Evolutionary conservation across 1,140 invertebrate species (phyloP).

Genomic region (Parapsyche elsis): DNA sequence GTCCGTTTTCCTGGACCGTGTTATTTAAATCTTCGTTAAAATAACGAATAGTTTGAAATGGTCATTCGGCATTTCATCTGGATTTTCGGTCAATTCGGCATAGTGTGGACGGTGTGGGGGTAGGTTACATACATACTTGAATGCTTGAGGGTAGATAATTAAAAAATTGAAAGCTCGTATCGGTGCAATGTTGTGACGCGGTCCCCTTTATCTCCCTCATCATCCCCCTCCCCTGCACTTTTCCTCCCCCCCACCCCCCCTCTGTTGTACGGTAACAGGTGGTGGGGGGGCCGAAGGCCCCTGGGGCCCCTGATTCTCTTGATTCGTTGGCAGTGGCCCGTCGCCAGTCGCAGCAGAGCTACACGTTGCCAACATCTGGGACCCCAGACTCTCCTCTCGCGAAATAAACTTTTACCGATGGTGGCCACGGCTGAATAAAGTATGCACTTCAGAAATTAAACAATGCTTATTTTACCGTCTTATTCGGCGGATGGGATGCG

Average conservation of each 20-base stretch:
- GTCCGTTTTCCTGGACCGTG: too few species aligned
- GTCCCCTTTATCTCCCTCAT: background rate
- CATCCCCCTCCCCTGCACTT: background rate
- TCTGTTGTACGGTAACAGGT: constrained; percentile 18
- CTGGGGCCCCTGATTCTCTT: background rate
- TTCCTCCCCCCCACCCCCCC: background rate
- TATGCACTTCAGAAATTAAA: background rate
- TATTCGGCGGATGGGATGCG: background rate
- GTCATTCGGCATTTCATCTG: too few species aligned
- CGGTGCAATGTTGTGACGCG: constrained; percentile 15
- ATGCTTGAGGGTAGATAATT: background rate
- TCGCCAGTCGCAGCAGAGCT: constrained; percentile 44
- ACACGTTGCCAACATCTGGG: constrained; percentile 27
- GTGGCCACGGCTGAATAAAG: constrained; percentile 10
- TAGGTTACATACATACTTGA: too few species aligned
- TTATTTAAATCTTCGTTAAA: too few species aligned
- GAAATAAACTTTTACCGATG: constrained; percentile 42
- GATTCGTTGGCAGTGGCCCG: constrained; percentile 41
- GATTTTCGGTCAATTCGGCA: too few species aligned
- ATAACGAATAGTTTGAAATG: too few species aligned
- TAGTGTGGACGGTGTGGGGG: too few species aligned
- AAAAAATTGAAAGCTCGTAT: background rate
- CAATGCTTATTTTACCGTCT: background rate
- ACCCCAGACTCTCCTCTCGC: constrained; percentile 16
- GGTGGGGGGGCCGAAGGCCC: constrained; percentile 12